A percentile compares a stretch with the other conserved stretches of the same genome.
Conservation (phyloP, 2,888 invertebrate genomes). For the Luperina testacea region DNA sequence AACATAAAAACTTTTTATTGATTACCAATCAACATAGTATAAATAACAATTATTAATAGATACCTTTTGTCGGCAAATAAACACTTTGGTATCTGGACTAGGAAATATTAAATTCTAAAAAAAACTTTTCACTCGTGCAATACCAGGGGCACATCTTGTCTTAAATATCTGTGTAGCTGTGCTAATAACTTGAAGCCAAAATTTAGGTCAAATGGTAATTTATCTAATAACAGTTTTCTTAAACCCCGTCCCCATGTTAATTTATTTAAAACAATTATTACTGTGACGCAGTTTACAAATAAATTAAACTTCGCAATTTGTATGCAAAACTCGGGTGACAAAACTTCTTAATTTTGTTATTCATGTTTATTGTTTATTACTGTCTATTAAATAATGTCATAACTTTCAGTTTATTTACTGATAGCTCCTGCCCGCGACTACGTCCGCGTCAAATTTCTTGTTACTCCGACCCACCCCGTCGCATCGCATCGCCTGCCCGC, state of each 20-base stretch:
- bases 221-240: constrained; percentile 42
- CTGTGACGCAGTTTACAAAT: constrained; percentile 56
- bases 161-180: not conserved
- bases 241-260: constrained; percentile 35
- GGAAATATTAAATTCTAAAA: not conserved
- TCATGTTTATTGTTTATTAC: constrained; percentile 53
- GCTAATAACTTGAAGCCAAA: not conserved
- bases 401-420: too few species aligned
- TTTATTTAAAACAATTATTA: constrained; percentile 60
- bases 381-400: constrained; percentile 8
- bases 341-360: constrained; percentile 61
- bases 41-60: too few species aligned
- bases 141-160: not conserved
- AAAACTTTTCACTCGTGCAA: not conserved
- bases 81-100: not conserved
- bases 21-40: not conserved
- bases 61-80: not conserved
- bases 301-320: constrained; percentile 64
- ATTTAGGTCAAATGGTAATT: constrained; percentile 30
- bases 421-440: too few species aligned
- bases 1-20: not conserved
- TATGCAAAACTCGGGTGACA: constrained; percentile 59
- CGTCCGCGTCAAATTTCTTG: too few species aligned
- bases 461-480: too few species aligned
- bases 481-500: too few species aligned